Percentiles rank a stretch among this genome's conserved stretches.
Conservation (phyloP, 2,888 invertebrate genomes). For the Penaeus monodon region DNA sequence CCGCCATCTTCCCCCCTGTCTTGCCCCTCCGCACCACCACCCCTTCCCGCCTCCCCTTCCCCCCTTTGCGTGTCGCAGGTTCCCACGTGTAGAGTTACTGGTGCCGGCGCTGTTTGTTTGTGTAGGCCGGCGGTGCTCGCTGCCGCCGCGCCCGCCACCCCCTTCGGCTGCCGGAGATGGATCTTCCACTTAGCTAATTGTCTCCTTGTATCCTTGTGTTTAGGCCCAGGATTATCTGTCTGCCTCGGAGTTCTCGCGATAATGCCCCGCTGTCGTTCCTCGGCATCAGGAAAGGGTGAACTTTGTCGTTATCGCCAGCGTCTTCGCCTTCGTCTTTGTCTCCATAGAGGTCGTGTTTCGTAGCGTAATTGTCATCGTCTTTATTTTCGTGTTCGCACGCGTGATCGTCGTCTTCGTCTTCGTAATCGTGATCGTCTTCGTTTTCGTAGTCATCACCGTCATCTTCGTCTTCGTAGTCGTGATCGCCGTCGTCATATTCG, state of each 20-base stretch:
- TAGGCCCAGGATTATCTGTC: no score
- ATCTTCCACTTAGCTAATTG: no score
- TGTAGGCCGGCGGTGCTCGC: slow-evolving; percentile 12
- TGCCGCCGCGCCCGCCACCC: no score
- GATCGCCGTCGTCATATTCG: no score
- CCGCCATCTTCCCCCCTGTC: neutral
- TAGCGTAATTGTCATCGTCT: no score
- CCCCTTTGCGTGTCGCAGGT: slow-evolving; percentile 26
- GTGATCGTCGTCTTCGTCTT: neutral
- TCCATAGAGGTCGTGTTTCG: neutral
- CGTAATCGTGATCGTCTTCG: neutral
- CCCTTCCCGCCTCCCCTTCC: neutral
- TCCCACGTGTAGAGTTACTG: slow-evolving; percentile 51
- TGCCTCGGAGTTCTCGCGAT: no score
- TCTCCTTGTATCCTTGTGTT: no score
- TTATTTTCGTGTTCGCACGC: no score
- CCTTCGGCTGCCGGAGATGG: no score
- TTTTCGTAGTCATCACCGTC: neutral
- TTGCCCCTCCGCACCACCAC: neutral
- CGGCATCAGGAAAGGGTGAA: neutral
- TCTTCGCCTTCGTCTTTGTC: slow-evolving; percentile 12
- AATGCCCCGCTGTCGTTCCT: neutral
- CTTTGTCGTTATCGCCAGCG: neutral
- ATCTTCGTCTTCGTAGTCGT: neutral
- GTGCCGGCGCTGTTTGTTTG: slow-evolving; percentile 34